These are phyloP conservation scores for Pristionchus japonicus DNA, from an alignment of 2,888 invertebrate genomes.

Conservation along the genomic window DNA sequence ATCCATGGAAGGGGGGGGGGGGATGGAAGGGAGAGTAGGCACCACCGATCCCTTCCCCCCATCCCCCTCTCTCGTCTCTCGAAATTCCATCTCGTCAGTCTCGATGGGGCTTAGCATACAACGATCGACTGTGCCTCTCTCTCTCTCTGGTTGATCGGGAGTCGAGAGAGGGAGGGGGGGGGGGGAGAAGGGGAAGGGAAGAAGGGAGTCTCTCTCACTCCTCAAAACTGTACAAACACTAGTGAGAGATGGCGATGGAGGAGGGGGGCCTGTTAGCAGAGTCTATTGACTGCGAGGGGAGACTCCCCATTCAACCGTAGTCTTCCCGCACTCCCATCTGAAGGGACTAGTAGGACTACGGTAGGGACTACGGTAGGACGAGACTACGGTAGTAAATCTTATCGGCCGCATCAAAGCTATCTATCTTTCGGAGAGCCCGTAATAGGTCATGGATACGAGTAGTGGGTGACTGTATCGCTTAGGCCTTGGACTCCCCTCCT, in stretches of 20 bases:
- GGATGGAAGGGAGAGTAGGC: background rate
- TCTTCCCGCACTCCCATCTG: too few species aligned
- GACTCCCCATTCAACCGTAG: background rate
- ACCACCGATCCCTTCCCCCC: background rate
- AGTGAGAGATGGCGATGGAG: conserved; percentile 26
- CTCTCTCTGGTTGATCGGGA: conserved; percentile 6
- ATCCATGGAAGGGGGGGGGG: background rate
- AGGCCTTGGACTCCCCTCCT: conserved; percentile 8
- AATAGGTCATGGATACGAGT: conserved; percentile 33
- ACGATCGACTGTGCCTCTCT: conserved; percentile 23
- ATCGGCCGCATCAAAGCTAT: conserved; percentile 24
- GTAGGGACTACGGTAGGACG: background rate
- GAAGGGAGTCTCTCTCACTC: conserved; percentile 37
- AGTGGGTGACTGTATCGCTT: background rate
- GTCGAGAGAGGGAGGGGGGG: background rate
- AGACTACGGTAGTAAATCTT: conserved; percentile 16
- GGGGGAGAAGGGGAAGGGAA: background rate
- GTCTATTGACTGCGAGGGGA: background rate
- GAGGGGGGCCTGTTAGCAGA: conserved; percentile 18
- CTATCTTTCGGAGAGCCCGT: background rate
- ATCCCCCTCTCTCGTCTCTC: background rate
- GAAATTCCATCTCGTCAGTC: conserved; percentile 27
- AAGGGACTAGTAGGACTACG: background rate
- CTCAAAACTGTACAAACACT: conserved; percentile 32
- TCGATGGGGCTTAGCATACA: conserved; percentile 33